Evolutionary conservation across 2,888 invertebrate genomes (phyloP).

Genomic region (Axea sp.): DNA sequence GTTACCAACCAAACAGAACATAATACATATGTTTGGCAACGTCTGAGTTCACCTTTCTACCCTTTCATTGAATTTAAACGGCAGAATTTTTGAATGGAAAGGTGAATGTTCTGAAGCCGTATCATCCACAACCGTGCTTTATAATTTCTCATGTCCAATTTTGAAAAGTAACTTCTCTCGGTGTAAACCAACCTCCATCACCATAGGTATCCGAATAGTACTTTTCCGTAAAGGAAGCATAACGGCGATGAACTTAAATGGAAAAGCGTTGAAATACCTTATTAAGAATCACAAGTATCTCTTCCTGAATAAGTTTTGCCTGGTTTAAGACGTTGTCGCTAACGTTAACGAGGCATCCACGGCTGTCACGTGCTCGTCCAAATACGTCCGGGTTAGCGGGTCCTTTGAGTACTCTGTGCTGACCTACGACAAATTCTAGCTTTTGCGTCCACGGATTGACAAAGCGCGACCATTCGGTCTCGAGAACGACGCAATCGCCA

Average conservation of each 20-base stretch:
- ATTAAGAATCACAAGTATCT: slow-evolving; percentile 85
- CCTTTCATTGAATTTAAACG: no score
- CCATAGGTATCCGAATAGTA: slow-evolving; percentile 33
- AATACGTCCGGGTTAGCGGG: slow-evolving; percentile 89
- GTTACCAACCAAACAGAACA: no score
- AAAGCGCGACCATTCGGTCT: slow-evolving; percentile 96
- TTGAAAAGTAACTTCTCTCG: slow-evolving; percentile 33
- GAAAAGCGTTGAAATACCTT: slow-evolving; percentile 80
- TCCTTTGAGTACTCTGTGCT: slow-evolving; percentile 88
- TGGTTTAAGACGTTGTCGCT: slow-evolving; percentile 84
- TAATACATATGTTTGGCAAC: no score
- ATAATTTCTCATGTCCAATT: no score
- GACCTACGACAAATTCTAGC: slow-evolving; percentile 93
- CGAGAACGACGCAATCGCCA: slow-evolving; percentile 89
- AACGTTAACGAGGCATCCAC: slow-evolving; percentile 74
- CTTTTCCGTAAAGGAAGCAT: slow-evolving; percentile 49
- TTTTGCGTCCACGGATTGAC: slow-evolving; percentile 96
- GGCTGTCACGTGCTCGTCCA: slow-evolving; percentile 77
- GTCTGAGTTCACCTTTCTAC: no score
- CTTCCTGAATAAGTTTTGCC: slow-evolving; percentile 83
- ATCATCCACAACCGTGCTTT: no score
- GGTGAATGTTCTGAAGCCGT: no score
- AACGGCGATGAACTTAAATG: neutral
- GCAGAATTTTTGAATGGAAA: no score
- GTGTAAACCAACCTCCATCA: slow-evolving; percentile 33